These are phyloP conservation scores for Carlito syrichta DNA, from an alignment of 2,113 vertebrate genomes.

Conservation along the genomic window DNA sequence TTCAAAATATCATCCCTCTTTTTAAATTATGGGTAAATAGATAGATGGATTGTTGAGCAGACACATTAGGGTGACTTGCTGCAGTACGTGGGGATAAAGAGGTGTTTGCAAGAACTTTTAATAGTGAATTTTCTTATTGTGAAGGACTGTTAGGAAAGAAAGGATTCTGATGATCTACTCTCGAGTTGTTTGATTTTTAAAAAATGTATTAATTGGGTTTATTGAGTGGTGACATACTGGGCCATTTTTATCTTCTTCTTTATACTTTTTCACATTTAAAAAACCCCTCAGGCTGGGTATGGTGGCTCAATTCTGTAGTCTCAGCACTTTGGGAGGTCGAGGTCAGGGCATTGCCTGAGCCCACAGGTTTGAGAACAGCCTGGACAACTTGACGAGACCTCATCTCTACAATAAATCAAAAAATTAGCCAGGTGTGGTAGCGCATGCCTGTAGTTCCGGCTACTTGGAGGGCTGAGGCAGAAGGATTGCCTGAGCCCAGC, in stretches of 20 bases:
- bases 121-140: background rate
- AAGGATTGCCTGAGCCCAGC: too few species aligned
- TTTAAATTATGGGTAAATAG: background rate
- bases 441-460: too few species aligned
- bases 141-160: background rate
- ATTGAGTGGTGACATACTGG: background rate
- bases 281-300: too few species aligned
- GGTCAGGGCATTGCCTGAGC: too few species aligned
- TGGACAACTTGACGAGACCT: too few species aligned
- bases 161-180: background rate
- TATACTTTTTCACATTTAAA: background rate
- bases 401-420: too few species aligned
- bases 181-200: background rate
- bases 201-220: background rate
- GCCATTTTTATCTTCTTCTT: background rate
- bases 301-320: too few species aligned
- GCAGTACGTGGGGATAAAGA: background rate
- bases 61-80: background rate
- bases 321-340: too few species aligned
- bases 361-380: too few species aligned
- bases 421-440: too few species aligned
- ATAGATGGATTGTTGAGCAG: background rate
- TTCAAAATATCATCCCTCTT: background rate
- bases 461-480: too few species aligned
- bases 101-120: background rate